Base-by-base conservation (phyloP, 2,797 vertebrate genomes). In the Calcarius lapponicus region DNA sequence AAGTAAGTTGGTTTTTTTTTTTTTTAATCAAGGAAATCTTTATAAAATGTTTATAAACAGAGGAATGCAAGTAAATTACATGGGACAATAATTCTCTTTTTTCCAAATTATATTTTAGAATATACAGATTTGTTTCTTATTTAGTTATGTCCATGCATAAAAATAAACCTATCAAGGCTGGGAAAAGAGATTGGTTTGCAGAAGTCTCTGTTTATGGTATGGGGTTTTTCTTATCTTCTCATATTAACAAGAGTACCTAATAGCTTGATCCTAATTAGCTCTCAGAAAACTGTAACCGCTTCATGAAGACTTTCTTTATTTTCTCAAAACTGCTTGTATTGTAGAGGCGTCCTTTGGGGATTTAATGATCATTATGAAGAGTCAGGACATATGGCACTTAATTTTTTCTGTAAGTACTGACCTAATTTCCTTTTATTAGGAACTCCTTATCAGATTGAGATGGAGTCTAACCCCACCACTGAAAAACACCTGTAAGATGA, bases 401-500 rank as follows among this genome's bases (percentile, higher is more conserved):
- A 89, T 92, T 94, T 91, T 97, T 90, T 88, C 92, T 85, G 72
- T 1, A 8, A 95, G 70, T 91, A 83, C 53, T 96, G 56, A 79
- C 82, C 84, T 97, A 97, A 97, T 96, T 97, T 97, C 83, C 92
- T 82, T 75, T 89, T 95, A 98, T 96, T 95, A 96, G 84, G 95
- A 92, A 86, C 69, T 45, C 80, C 90, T 97, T 98, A 98, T 98
- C 97, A 98, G 97, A 98, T 97, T 81, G 91, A 97, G 97, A 97
- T 97, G 94, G 92, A 97, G 92, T 91, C 95, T 96, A 95, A 86
- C 88, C 78, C 83, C 84, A 80, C 32, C 60, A 88, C 73, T 94
- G 95, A 96, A 96, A 91, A 95, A 97, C 97, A 98, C 97, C 97
- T 98, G 97, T 96, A 97, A 97, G 96, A 95, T 97, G 97, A 97